phyloP scores from a whole-genome alignment of 2,113 vertebrate species.

The Hemichromis elongatus region DNA sequence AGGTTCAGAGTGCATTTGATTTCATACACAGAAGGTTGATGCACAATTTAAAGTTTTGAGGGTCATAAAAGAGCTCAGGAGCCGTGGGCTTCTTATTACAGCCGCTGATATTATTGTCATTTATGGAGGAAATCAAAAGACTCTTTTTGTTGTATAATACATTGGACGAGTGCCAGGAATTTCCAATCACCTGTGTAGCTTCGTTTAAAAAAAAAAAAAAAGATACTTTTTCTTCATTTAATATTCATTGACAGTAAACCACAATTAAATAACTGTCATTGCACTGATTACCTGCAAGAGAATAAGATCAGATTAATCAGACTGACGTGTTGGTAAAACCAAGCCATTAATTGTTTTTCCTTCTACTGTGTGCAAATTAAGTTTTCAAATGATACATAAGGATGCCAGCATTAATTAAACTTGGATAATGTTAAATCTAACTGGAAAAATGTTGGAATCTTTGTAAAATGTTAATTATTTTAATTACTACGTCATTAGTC shows the following conservation, averaged over 20 bases:
- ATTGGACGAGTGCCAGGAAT: not conserved
- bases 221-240: not conserved
- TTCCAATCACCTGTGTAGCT: not conserved
- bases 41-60: not conserved
- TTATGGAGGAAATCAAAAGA: not conserved
- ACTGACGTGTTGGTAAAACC: slow-evolving; percentile 15
- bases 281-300: not conserved
- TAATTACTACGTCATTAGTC: not conserved
- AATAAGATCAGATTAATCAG: slow-evolving; percentile 7
- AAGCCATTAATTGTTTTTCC: not conserved
- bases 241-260: not conserved
- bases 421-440: not conserved
- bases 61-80: not conserved
- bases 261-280: not conserved
- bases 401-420: not conserved
- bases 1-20: not conserved
- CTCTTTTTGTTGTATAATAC: not conserved
- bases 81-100: not conserved
- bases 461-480: not conserved
- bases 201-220: not conserved
- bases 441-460: not conserved
- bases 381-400: not conserved
- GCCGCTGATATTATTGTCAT: not conserved
- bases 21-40: not conserved
- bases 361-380: not conserved